Percentiles rank a stretch among this genome's conserved stretches.
Conservation (phyloP, 2,113 vertebrate genomes). For the Anhinga rufa region DNA sequence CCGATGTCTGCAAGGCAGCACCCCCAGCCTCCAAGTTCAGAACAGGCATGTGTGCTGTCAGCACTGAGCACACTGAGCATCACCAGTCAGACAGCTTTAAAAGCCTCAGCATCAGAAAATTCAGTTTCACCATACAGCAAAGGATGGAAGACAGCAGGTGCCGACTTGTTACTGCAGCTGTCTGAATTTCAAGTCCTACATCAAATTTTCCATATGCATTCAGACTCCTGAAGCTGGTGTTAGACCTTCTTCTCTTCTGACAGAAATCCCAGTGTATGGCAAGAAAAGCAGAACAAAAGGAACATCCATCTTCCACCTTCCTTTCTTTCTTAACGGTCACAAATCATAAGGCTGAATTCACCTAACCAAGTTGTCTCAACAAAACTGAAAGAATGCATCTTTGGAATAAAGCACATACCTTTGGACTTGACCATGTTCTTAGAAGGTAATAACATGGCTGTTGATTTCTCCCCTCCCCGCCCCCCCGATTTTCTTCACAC, state of each 20-base stretch:
- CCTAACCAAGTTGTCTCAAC: not conserved
- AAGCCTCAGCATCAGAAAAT: not conserved
- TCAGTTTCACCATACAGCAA: not conserved
- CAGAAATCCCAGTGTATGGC: not conserved
- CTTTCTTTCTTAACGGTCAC: not conserved
- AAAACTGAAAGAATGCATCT: not conserved
- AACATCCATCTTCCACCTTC: not conserved
- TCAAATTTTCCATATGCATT: not conserved
- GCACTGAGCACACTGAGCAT: too few species aligned
- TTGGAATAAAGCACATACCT: not conserved
- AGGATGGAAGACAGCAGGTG: not conserved
- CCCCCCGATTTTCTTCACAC: not conserved
- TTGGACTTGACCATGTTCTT: not conserved
- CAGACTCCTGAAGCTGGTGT: not conserved
- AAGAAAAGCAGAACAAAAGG: not conserved
- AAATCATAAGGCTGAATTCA: not conserved
- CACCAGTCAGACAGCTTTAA: not conserved
- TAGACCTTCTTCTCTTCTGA: not conserved
- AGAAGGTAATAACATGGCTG: not conserved
- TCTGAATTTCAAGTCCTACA: not conserved
- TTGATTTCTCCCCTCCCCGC: too few species aligned
- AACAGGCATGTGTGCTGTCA: rapidly evolving
- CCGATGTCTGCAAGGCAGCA: too few species aligned
- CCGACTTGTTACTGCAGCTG: too few species aligned
- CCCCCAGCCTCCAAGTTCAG: not conserved